phyloP scores from a whole-genome alignment of 2,113 vertebrate genomes.

The Capricornis sumatraensis region DNA sequence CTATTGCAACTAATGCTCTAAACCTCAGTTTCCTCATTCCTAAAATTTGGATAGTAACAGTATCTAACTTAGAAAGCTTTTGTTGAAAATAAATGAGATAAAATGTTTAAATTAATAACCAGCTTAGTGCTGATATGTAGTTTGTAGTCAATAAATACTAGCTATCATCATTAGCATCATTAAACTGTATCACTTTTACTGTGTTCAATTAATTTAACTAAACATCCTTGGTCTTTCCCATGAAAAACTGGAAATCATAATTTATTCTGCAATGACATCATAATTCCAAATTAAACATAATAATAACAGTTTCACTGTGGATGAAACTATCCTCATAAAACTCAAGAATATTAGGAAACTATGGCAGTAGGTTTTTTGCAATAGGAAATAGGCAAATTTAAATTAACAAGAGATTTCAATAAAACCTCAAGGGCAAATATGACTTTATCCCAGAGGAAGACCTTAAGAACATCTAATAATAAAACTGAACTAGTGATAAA shows the following conservation, averaged over 20 bases:
- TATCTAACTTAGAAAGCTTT: neutral
- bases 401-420: neutral
- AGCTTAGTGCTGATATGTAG: neutral
- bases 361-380: neutral
- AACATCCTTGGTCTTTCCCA: neutral
- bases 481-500: neutral
- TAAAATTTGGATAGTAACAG: neutral
- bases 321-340: neutral
- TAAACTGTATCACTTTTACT: neutral
- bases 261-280: neutral
- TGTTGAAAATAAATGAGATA: neutral
- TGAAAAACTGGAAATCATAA: neutral
- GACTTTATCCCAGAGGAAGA: neutral
- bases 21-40: neutral
- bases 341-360: neutral
- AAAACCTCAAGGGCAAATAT: neutral
- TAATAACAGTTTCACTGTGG: neutral
- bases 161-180: neutral
- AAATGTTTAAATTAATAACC: neutral
- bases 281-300: neutral
- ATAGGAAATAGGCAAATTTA: slow-evolving; percentile 8
- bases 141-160: neutral
- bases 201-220: neutral
- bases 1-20: neutral
- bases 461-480: neutral